Conservation (phyloP, 2,113 vertebrate genomes). For the Lagopus leucura region DNA sequence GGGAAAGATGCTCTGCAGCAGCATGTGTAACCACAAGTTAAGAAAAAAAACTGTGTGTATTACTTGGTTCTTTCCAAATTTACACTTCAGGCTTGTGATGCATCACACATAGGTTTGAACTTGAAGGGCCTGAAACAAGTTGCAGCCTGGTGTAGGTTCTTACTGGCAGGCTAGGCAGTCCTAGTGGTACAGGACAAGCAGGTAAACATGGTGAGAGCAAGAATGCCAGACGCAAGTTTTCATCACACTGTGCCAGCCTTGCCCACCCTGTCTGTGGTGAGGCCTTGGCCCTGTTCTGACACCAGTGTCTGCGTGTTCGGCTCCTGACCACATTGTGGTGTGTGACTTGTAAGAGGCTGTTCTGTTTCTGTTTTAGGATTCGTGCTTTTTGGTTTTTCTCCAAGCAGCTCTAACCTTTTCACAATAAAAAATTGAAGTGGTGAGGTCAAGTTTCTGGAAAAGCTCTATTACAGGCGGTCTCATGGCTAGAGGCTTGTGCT, state of each 20-base stretch:
- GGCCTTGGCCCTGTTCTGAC: rapidly evolving
- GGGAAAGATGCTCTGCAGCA: neutral
- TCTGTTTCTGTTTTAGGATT: neutral
- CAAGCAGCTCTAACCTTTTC: neutral
- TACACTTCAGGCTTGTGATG: neutral
- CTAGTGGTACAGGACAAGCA: neutral
- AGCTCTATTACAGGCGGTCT: neutral
- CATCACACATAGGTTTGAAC: neutral
- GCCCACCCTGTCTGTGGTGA: neutral
- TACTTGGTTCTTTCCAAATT: neutral
- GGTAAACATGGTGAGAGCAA: neutral
- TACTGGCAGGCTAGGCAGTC: neutral
- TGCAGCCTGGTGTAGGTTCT: neutral
- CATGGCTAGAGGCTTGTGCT: neutral
- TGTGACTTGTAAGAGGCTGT: neutral
- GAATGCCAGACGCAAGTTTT: neutral
- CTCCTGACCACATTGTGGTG: neutral
- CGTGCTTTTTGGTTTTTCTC: neutral
- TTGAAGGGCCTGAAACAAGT: neutral
- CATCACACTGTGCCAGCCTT: neutral
- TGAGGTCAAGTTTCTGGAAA: neutral
- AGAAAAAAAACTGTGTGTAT: neutral
- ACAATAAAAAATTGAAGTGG: neutral
- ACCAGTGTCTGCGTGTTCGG: neutral
- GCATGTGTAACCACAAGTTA: neutral